Evolutionary conservation across 2,113 vertebrate genomes (phyloP), one percentile per base, ranked within the genome.

Genomic region (Cheilinus undulatus): DNA sequence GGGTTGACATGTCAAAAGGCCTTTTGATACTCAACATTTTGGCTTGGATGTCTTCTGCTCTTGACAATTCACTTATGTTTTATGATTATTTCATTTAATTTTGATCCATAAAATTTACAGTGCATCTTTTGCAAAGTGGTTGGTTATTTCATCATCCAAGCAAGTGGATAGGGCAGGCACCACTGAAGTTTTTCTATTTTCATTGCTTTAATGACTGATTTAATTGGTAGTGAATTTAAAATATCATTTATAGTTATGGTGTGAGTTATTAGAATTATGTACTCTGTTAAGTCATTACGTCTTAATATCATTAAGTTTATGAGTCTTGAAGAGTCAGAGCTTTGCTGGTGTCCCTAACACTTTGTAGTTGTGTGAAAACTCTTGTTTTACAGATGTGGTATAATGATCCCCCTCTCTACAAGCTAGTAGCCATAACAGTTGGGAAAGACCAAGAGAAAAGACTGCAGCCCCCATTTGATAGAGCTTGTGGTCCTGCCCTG

Each of bases 351-450:
- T 80, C 64, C 67, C 78, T 88, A 85, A 89, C 69, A 51, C 67
- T 83, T 46, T 86, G 73, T 82, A 89, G 84, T 85, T 89, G 76
- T 89, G 80, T 89, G 84, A 88, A 89, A 87, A 85, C 78, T 86
- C 77, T 91, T 88, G 74, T 86, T 91, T 91, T 89, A 84, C 84
- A 90, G 82, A 89, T 89, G 86, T 88, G 86, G 74, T 89, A 81
- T 81, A 88, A 84, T 90, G 79, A 87, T 42, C 57, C 13, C 69
- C 51, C 76, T 43, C 77, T 76, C 81, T 86, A 69, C 84, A 57
- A 83, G 57, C 80, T 89, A 82, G 43, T 87, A 90, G 57, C 73
- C 83, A 79, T 42, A 69, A 87, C 82, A 76, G 78, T 88, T 79
- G 80, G 82, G 85, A 85, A 82, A 59, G 86, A 87, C 79, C 86